Base-by-base conservation (phyloP, 2,888 invertebrate species). In the Galeopsomyia nigrocyanea region DNA sequence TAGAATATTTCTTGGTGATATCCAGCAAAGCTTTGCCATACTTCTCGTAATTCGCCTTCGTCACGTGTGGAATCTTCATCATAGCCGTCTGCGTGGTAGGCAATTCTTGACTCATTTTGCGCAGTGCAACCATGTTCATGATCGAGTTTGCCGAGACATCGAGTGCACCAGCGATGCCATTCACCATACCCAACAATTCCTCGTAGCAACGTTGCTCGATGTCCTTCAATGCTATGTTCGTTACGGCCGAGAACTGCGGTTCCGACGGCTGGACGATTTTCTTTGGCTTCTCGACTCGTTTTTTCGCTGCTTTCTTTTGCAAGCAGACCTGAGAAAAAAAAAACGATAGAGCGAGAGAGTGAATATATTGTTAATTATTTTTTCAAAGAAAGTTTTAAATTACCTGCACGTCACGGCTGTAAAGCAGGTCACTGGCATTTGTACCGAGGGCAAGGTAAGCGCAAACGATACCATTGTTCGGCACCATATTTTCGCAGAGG, bases 31-130 rank as follows among this genome's bases (percentile, higher is more conserved):
- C 89, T 55, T 90, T 89, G 19, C 96, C 96, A 84, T 93, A 97
- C 86, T 95, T 96, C 74, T 93, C 92, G 84, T 91, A 95, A 87
- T 95, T 95, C 47, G 95, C 95, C 81, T 92, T 90, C 0, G 96
- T 96, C 1, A 96, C 93, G 85, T 97, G 96, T 26, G 95, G 94
- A 82, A 96, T 91, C 75, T 90, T 88, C 72, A 95, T 88, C 93
- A 97, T 94, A 77, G 94, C 94, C 61, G 90, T 90, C 71, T 91
- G 88, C 0, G 88, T 89, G 77, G 91, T 91, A 0, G 98, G 97
- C 81, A 96, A 87, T 58, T 90, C 88, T 77, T 91, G 88, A 0
- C 96, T 91, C 94, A 98, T 94, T 0, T 91, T 91, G 82, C 88
- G 80, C 6, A 86, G 68, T 2, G 85, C 84, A 14, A 83, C 81